Evolutionary conservation across 2,113 vertebrate genomes (phyloP).

Genomic region (Lates calcarifer): DNA sequence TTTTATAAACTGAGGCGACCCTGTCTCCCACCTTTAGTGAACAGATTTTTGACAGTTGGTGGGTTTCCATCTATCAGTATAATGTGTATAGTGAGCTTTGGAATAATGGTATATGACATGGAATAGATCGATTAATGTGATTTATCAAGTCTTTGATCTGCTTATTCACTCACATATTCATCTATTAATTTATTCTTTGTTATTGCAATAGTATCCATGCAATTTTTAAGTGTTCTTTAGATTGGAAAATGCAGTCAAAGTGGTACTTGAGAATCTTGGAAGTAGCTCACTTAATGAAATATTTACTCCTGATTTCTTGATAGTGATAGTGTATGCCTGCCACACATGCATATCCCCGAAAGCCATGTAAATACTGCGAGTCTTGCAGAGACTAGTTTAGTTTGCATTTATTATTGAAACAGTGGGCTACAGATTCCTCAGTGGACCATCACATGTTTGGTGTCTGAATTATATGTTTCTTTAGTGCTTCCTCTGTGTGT

Average conservation of each 20-base stretch:
- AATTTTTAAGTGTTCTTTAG: neutral
- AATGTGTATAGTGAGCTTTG: neutral
- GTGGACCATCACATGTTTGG: neutral
- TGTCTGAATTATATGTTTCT: neutral
- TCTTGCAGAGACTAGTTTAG: neutral
- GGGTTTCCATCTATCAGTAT: neutral
- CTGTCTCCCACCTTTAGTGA: neutral
- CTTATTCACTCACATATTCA: neutral
- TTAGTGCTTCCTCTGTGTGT: conserved; percentile 12
- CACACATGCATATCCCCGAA: neutral
- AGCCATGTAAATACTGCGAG: neutral
- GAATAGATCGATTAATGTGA: neutral
- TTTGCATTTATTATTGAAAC: conserved; percentile 17
- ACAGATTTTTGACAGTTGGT: conserved; percentile 5
- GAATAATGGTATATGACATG: neutral
- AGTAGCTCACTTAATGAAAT: neutral
- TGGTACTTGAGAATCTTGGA: neutral
- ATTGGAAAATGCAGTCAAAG: neutral
- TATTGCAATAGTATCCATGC: neutral
- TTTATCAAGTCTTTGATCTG: neutral
- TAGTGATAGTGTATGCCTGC: neutral
- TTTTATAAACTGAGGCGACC: neutral
- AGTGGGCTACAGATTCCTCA: neutral
- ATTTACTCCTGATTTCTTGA: conserved; percentile 8
- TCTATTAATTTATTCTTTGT: neutral